Evolutionary conservation across 1,140 invertebrate species (phyloP).

Genomic region (Pteromalus puparum): DNA sequence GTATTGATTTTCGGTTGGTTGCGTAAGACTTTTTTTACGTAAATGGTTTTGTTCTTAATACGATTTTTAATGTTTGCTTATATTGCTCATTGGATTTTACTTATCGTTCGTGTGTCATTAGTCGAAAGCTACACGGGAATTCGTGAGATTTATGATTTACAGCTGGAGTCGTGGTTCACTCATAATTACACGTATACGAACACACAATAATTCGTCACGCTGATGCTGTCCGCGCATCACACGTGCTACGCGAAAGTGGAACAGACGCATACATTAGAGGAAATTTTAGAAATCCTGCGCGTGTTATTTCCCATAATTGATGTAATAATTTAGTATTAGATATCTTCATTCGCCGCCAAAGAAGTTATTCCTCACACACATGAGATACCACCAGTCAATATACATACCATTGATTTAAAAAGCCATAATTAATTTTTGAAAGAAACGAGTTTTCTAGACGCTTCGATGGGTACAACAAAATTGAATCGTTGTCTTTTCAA

Average conservation of each 20-base stretch:
- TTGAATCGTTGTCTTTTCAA: too few species aligned
- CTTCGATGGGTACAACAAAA: too few species aligned
- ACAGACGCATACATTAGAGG: neutral
- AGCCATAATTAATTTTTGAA: too few species aligned
- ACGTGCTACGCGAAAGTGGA: neutral
- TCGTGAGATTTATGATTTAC: constrained; percentile 9
- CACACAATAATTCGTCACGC: neutral
- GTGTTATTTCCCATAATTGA: neutral
- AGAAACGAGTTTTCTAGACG: too few species aligned
- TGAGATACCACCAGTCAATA: too few species aligned
- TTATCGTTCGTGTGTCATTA: neutral
- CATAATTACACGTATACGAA: neutral
- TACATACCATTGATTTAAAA: too few species aligned
- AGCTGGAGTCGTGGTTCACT: neutral
- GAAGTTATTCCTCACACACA: too few species aligned
- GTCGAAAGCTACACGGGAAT: neutral
- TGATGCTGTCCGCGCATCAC: neutral
- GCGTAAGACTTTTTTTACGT: neutral
- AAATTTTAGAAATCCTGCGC: constrained; percentile 3
- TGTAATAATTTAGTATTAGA: neutral
- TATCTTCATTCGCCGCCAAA: neutral
- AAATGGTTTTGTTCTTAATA: neutral
- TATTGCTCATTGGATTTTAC: too few species aligned
- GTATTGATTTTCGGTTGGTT: neutral
- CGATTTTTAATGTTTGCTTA: neutral